phyloP scores from a whole-genome alignment of 2,888 invertebrate species.

The Aspidapion aeneum region DNA sequence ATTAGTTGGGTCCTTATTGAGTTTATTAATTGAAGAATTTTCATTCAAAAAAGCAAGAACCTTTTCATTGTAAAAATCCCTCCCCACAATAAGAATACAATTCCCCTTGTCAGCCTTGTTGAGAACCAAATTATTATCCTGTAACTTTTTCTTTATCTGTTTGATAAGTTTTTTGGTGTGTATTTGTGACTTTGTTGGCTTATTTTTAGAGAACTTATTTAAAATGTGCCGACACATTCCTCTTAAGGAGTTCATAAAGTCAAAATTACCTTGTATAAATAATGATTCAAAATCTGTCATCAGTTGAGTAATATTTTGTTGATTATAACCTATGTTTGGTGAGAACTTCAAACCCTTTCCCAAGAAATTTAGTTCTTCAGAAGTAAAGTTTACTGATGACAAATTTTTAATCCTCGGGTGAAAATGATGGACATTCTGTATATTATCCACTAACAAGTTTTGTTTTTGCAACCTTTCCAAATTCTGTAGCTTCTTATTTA shows the following conservation, averaged over 20 bases:
- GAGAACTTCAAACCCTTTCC: neutral
- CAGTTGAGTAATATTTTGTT: neutral
- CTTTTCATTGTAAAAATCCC: neutral
- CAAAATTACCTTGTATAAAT: neutral
- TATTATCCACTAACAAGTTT: neutral
- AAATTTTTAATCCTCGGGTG: neutral
- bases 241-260: neutral
- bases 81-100: neutral
- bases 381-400: neutral
- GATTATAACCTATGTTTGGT: neutral
- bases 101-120: too few relatives aligned
- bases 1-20: neutral
- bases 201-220: neutral
- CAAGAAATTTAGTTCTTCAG: neutral
- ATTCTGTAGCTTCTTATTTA: neutral
- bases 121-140: too few relatives aligned
- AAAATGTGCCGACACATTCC: neutral
- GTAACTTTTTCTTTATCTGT: neutral
- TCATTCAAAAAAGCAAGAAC: neutral
- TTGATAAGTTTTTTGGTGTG: neutral
- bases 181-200: neutral
- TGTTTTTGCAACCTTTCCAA: neutral
- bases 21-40: too few relatives aligned
- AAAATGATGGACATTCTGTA: neutral
- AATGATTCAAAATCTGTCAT: neutral